phyloP scores from a whole-genome alignment of 2,797 vertebrate genomes.

The Enteromius trimaculatus region DNA sequence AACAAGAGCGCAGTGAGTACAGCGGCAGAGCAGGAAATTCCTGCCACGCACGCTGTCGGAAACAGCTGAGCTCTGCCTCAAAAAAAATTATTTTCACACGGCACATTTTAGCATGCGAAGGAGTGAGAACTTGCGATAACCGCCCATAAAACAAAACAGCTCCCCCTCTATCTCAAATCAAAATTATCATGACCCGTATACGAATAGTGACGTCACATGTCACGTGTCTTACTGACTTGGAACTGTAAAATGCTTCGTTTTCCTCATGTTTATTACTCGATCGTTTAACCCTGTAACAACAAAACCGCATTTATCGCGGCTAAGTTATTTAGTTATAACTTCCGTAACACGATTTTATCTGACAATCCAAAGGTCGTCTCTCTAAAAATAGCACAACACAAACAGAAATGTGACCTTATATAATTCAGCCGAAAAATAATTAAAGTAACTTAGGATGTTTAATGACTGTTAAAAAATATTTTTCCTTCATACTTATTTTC shows the following conservation, averaged over 20 bases:
- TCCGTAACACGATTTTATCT: background rate
- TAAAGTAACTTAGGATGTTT: too few relatives aligned
- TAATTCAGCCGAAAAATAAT: background rate
- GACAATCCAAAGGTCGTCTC: conserved; percentile 26
- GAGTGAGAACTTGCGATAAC: background rate
- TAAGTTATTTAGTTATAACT: background rate
- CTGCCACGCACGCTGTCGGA: background rate
- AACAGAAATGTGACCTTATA: background rate
- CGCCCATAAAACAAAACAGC: background rate
- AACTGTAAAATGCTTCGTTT: background rate
- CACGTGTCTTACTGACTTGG: background rate
- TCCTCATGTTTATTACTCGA: background rate
- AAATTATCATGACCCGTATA: background rate
- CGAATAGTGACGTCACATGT: background rate
- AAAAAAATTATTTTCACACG: background rate
- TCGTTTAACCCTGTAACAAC: background rate
- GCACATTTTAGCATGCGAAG: background rate
- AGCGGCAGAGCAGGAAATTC: background rate
- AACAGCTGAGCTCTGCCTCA: background rate
- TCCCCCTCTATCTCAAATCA: background rate
- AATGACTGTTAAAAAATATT: background rate
- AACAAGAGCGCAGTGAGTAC: background rate
- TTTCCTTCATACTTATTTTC: background rate
- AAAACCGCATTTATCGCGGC: background rate
- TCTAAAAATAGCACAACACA: conserved; percentile 6